phyloP scores from a whole-genome alignment of 30 jellyfish, hydroid and myxozoan species.

The Catostylus mosaicus region DNA sequence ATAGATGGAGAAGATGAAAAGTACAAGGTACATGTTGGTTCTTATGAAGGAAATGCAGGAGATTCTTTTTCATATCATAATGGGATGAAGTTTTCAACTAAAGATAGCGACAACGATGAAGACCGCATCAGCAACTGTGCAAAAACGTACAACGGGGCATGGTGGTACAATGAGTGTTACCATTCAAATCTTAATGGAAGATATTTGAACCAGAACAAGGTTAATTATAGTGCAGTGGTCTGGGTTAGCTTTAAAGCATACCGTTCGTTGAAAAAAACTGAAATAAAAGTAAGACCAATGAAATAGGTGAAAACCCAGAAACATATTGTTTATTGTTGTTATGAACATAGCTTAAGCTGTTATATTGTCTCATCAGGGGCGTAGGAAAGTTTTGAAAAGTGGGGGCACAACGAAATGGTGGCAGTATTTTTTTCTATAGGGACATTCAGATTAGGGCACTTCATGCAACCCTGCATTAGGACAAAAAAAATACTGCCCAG shows the following conservation, averaged over 20 bases:
- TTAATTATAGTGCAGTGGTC: neutral
- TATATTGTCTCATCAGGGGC: too few relatives aligned
- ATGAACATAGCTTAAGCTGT: too few relatives aligned
- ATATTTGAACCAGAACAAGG: slow-evolving; percentile 20
- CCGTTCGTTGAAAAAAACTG: slow-evolving; percentile 19
- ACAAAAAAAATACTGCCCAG: too few relatives aligned
- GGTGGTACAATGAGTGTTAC: slow-evolving; percentile 38
- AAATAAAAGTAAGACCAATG: slow-evolving; percentile 33
- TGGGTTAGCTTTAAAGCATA: slow-evolving; percentile 23
- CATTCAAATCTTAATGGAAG: slow-evolving; percentile 36
- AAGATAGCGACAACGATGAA: too few relatives aligned
- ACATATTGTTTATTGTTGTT: too few relatives aligned
- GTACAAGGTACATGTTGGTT: slow-evolving; percentile 8
- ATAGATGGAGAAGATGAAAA: slow-evolving; percentile 11
- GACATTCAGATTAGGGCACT: too few relatives aligned
- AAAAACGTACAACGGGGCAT: slow-evolving; percentile 12
- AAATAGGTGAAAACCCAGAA: too few relatives aligned
- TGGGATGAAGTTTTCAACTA: slow-evolving; percentile 30
- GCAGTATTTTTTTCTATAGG: too few relatives aligned
- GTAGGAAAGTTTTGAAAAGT: too few relatives aligned
- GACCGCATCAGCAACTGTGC: slow-evolving; percentile 16
- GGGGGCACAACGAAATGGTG: too few relatives aligned
- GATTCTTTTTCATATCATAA: slow-evolving; percentile 1
- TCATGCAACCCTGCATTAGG: too few relatives aligned
- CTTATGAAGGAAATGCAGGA: slow-evolving; percentile 49